Conservation (phyloP, 2,113 vertebrate species). For the Acinonyx jubatus region DNA sequence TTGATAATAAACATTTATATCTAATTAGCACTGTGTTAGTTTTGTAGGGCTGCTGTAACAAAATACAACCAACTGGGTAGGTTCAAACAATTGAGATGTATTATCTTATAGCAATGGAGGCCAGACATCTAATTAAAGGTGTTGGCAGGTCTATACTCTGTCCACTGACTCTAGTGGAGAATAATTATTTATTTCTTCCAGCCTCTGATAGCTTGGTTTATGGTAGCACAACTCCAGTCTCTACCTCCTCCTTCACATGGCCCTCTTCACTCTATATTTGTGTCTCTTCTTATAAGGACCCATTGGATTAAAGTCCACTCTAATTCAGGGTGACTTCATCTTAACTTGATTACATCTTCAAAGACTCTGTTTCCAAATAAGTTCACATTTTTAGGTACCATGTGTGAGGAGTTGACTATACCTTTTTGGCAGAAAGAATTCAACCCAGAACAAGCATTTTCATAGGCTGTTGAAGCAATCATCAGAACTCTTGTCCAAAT, state of each 20-base stretch:
- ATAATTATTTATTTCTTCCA: not conserved
- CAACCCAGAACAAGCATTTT: not conserved
- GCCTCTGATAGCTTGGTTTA: not conserved
- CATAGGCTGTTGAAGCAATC: not conserved
- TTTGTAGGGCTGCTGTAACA: not conserved
- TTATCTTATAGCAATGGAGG: not conserved
- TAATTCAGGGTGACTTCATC: not conserved
- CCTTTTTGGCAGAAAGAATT: not conserved
- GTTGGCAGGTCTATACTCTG: not conserved
- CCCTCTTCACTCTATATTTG: fast-evolving
- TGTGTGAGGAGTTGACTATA: not conserved
- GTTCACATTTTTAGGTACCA: not conserved
- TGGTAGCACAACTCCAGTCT: not conserved
- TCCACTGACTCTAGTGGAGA: not conserved
- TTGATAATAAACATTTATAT: not conserved
- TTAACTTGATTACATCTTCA: not conserved
- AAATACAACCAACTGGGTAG: not conserved
- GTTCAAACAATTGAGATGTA: not conserved
- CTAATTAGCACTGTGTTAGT: not conserved
- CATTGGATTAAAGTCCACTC: not conserved
- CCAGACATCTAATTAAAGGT: not conserved
- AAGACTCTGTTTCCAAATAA: not conserved
- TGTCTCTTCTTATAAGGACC: not conserved
- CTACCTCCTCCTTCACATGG: not conserved
- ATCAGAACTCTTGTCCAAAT: not conserved